phyloP scores from a whole-genome alignment of 1,140 invertebrate species.

The Euwallacea fornicatus region DNA sequence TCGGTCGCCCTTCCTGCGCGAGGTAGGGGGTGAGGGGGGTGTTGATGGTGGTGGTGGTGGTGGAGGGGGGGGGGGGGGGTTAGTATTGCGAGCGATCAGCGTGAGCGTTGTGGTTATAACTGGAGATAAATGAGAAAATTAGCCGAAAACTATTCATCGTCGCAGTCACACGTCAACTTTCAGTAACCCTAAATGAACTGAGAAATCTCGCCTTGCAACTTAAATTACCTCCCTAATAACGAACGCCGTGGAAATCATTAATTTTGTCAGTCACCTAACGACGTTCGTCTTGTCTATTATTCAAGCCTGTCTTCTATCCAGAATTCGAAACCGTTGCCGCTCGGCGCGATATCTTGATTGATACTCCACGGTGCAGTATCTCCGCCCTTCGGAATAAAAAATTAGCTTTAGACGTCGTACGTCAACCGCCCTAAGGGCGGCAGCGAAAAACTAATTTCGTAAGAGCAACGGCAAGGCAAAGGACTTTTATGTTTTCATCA shows the following conservation, averaged over 20 bases:
- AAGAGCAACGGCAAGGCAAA: too few relatives aligned
- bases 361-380: constrained; percentile 4
- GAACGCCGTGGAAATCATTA: constrained; percentile 27
- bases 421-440: not conserved
- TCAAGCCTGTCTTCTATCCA: constrained; percentile 19
- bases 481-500: too few relatives aligned
- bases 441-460: too few relatives aligned
- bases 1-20: too few relatives aligned
- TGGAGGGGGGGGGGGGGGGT: too few relatives aligned
- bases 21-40: too few relatives aligned
- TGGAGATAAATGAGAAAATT: constrained; percentile 2
- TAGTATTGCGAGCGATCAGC: too few relatives aligned
- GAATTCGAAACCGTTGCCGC: constrained; percentile 22
- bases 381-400: not conserved
- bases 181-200: constrained; percentile 20
- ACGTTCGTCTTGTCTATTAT: constrained; percentile 21
- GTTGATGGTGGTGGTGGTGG: too few relatives aligned
- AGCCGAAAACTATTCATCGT: constrained; percentile 12
- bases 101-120: too few relatives aligned
- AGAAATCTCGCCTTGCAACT: constrained; percentile 27
- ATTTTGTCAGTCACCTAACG: constrained; percentile 29
- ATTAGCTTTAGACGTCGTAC: not conserved
- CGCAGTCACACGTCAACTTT: constrained; percentile 13
- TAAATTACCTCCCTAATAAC: constrained; percentile 30
- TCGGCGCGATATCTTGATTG: constrained; percentile 20